Evolutionary conservation across 2,113 vertebrate species (phyloP).

Genomic region (Vidua chalybeata): DNA sequence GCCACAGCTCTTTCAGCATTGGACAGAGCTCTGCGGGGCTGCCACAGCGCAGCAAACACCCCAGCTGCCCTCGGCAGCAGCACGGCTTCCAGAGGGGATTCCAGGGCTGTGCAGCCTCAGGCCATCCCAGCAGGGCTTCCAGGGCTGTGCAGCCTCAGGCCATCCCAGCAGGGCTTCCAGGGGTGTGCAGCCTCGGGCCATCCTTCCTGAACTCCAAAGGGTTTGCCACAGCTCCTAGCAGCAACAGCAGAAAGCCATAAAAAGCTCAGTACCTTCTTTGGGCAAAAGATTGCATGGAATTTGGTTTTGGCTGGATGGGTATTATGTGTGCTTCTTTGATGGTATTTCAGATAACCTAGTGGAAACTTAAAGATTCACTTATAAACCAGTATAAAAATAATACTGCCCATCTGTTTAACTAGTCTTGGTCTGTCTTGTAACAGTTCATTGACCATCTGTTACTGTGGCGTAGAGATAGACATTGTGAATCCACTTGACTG

Average conservation of each 20-base stretch:
- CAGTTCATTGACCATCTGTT: slow-evolving; percentile 67
- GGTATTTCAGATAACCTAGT: background rate
- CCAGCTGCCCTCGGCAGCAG: background rate
- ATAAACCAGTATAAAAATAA: slow-evolving; percentile 54
- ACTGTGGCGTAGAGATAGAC: slow-evolving; percentile 52
- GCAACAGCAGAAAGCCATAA: rapidly evolving
- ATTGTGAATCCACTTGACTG: slow-evolving; percentile 24
- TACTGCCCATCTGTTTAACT: slow-evolving; percentile 60
- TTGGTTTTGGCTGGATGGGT: background rate
- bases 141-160: background rate
- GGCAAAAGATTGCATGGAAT: background rate
- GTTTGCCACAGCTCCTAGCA: background rate
- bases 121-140: background rate
- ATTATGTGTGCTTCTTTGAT: background rate
- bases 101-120: no score
- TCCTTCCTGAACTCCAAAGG: background rate
- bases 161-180: background rate
- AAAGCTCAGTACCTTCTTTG: background rate
- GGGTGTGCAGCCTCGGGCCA: no score
- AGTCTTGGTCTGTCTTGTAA: slow-evolving; percentile 56
- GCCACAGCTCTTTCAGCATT: background rate
- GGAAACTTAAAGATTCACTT: slow-evolving; percentile 37
- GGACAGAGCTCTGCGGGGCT: background rate
- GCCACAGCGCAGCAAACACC: rapidly evolving
- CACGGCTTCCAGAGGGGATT: background rate